Evolutionary conservation across 2,888 invertebrate species (phyloP).

Genomic region (Nemotelus pantherinus): DNA sequence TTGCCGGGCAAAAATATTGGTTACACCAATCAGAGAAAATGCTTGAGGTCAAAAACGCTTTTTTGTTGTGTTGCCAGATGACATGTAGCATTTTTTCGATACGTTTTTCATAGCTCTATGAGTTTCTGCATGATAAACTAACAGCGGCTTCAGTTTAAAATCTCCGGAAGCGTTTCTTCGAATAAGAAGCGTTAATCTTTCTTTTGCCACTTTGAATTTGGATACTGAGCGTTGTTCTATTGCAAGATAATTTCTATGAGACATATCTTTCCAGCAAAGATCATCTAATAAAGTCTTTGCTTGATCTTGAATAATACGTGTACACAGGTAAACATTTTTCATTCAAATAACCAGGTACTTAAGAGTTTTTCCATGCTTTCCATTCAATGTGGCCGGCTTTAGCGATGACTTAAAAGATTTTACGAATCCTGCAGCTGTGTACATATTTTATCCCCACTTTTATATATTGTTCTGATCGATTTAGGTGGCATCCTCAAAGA

Average conservation of each 20-base stretch:
- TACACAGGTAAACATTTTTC: not conserved
- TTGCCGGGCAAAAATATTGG: slow-evolving; percentile 1
- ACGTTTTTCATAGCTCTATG: not conserved
- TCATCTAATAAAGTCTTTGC: not conserved
- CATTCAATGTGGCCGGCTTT: no score
- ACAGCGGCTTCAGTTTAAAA: slow-evolving; percentile 5
- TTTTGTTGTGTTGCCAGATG: not conserved
- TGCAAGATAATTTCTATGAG: not conserved
- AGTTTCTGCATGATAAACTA: slow-evolving; percentile 6
- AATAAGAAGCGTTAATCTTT: not conserved
- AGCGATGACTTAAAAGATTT: no score
- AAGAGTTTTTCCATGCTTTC: not conserved
- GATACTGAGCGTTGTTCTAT: slow-evolving; percentile 3
- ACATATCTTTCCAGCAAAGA: not conserved
- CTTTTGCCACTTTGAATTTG: not conserved
- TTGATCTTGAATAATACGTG: not conserved
- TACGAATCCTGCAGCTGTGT: no score
- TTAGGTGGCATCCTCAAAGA: no score
- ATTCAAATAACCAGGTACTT: not conserved
- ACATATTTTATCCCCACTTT: no score
- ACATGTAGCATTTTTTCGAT: not conserved
- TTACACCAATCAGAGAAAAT: not conserved
- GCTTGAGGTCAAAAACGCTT: not conserved
- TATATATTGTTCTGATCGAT: no score
- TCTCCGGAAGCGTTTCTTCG: not conserved